Percentiles rank a stretch among this genome's conserved stretches.
Evolutionary conservation across 1,140 invertebrate genomes (phyloP).

Genomic region (Drosophila truncata): DNA sequence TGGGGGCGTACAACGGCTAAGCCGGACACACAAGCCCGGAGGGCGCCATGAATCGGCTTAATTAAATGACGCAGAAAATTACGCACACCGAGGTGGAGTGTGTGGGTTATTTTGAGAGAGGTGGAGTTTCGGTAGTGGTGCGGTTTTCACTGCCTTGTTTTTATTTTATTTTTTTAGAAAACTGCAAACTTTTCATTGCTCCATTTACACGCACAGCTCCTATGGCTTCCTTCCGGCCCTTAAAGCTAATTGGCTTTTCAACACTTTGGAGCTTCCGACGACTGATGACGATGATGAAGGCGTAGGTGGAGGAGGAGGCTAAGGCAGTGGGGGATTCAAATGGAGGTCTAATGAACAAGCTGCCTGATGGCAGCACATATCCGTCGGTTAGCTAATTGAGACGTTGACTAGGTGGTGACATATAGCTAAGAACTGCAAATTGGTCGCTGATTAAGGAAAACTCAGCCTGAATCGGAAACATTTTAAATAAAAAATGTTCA

Average conservation of each 20-base stretch:
- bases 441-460: constrained; percentile 11
- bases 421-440: constrained; percentile 52
- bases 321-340: not conserved
- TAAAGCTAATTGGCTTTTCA: constrained; percentile 82
- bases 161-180: constrained; percentile 19
- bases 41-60: constrained; percentile 73
- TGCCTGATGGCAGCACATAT: constrained; percentile 70
- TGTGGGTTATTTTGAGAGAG: not conserved
- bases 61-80: constrained; percentile 85
- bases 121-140: constrained; percentile 41
- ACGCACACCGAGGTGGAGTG: constrained; percentile 46
- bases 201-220: constrained; percentile 68
- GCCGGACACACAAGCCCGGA: constrained; percentile 10
- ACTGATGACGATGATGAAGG: constrained; percentile 32
- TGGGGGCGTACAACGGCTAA: constrained; percentile 26
- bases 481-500: not conserved
- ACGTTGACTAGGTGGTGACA: constrained; percentile 77
- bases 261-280: constrained; percentile 74
- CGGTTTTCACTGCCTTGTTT: constrained; percentile 48
- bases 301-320: no score
- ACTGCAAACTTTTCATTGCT: constrained; percentile 60
- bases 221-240: constrained; percentile 78
- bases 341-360: constrained; percentile 63
- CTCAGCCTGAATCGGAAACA: not conserved
- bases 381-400: constrained; percentile 80